Evolutionary conservation across 1,140 invertebrate species (phyloP).

Genomic region (Medauroidea extradentata): DNA sequence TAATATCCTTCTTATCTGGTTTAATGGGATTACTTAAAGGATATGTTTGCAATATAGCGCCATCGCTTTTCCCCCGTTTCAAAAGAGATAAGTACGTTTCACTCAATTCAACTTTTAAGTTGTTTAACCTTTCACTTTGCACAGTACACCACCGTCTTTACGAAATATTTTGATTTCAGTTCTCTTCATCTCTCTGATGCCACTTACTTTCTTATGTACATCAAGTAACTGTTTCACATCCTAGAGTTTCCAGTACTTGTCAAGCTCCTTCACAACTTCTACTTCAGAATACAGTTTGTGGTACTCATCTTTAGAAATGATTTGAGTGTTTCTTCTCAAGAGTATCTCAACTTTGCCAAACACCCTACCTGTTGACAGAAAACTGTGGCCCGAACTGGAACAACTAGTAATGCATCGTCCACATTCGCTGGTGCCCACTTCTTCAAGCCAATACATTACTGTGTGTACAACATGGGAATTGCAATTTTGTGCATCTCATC

Average conservation of each 20-base stretch:
- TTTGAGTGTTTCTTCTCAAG: conserved; percentile 24
- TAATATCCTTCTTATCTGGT: background rate
- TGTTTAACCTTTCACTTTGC: background rate
- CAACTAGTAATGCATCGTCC: conserved; percentile 22
- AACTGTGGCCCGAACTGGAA: conserved; percentile 32
- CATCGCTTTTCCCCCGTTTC: background rate
- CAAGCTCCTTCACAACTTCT: conserved; percentile 8
- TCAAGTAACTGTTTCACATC: conserved; percentile 5
- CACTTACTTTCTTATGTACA: background rate
- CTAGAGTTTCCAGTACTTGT: conserved; percentile 12
- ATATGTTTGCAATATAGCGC: background rate
- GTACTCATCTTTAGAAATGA: conserved; percentile 16
- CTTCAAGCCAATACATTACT: conserved; percentile 23
- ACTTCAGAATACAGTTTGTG: conserved; percentile 13
- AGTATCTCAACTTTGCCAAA: conserved; percentile 32
- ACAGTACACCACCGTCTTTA: background rate
- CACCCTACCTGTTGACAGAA: conserved; percentile 28
- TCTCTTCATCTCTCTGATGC: background rate
- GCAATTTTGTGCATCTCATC: conserved; percentile 29
- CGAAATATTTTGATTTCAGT: background rate
- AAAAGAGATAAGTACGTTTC: background rate
- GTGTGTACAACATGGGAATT: conserved; percentile 25
- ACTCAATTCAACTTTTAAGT: background rate
- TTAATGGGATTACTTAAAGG: background rate
- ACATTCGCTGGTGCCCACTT: conserved; percentile 17